Base-by-base conservation (phyloP, 23 tunicate species). In the Trididemnum nubilum region DNA sequence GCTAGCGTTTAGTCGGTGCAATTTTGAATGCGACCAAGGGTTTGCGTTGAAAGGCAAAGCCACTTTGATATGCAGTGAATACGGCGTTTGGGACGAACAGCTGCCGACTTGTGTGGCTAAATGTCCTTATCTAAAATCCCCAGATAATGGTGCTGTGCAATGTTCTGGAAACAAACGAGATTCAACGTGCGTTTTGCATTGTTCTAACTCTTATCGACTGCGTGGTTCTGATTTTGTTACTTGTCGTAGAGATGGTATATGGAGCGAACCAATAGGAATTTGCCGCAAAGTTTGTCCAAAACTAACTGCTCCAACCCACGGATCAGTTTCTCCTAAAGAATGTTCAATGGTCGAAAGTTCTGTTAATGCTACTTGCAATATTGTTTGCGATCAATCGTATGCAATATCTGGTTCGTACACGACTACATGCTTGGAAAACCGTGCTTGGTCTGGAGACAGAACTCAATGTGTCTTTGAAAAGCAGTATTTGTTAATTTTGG, bases 161-260 rank as follows among this genome's bases (percentile, higher is more conserved):
- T 61, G 67, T 25, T 61, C 67, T 4, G 67, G 29, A 21, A 61
- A 61, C 67, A 61, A 4, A 22, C 5, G 4, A 61, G 29, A 22
- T 61, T 61, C 67, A 21, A 61, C 67, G 4, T 61, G 67, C 67
- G 29, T 4, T 15, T 61, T 61, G 67, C 67, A 25, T 4, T 61
- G 67, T 26, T 4, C 4, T 12, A 25, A 61, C 5, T n/a, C 5
- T 21, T 5, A 61, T 4, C 67, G 26, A n/a, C 4, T 61, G 26
- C 15, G n/a, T 12, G 67, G 67, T 22, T 5, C 67, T 61, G 21
- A 4, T 12, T 25, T 22, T 61, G 67, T 25, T 5, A 25, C 29
- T 21, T 61, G 67, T 25, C 25, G 67, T 22, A 25, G n/a, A n/a
- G 67, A 61, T 61, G 67, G 67, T 4, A 61, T 26, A 12, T 61